These are phyloP conservation scores for Agonum fuliginosum DNA, from an alignment of 2,888 invertebrate species.

Conservation along the genomic window DNA sequence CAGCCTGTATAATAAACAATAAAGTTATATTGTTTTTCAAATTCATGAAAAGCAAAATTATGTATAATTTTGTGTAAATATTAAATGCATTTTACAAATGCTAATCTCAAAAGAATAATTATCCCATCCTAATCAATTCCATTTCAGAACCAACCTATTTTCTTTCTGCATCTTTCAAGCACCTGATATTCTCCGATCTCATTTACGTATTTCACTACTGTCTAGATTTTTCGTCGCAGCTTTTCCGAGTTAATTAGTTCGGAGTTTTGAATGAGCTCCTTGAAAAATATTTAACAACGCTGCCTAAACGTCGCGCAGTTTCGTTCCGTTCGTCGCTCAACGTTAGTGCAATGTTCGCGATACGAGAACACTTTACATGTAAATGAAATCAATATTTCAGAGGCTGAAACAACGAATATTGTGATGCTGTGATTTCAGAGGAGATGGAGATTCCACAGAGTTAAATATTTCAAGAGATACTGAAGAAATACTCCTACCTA, in stretches of 20 bases:
- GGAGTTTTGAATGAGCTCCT: background rate
- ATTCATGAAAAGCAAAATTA: too few species aligned
- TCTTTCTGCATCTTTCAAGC: too few species aligned
- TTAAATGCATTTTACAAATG: too few species aligned
- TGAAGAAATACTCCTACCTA: too few species aligned
- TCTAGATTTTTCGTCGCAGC: background rate
- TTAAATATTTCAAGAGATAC: background rate
- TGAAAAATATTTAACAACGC: slow-evolving; percentile 3
- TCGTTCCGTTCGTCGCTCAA: background rate
- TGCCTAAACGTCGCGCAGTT: background rate
- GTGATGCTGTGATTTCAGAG: background rate
- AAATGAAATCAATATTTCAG: slow-evolving; percentile 50
- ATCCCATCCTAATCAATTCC: too few species aligned
- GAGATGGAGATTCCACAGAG: background rate
- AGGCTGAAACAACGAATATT: background rate
- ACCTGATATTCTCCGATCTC: slow-evolving; percentile 31
- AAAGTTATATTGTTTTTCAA: too few species aligned
- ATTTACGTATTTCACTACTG: slow-evolving; percentile 6
- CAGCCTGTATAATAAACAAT: too few species aligned
- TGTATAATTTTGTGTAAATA: too few species aligned
- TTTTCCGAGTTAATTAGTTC: background rate
- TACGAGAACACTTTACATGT: slow-evolving; percentile 36
- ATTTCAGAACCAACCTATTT: too few species aligned
- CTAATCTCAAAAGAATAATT: too few species aligned
- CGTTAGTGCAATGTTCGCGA: background rate